phyloP scores from a whole-genome alignment of 1,140 invertebrate genomes.

The Drosophila cardini region DNA sequence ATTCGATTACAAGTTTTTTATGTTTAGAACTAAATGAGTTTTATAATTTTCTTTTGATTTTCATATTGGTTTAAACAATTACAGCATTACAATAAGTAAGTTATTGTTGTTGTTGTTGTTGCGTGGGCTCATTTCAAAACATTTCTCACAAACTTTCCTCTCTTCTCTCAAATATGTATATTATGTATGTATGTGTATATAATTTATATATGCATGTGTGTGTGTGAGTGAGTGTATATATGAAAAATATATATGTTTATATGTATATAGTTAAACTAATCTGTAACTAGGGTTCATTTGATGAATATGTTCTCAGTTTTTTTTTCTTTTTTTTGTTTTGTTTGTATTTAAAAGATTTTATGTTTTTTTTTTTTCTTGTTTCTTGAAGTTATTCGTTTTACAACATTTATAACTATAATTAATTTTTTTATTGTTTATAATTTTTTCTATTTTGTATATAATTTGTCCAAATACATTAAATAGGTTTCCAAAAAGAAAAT shows the following conservation, averaged over 20 bases:
- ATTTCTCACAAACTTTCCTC: constrained; percentile 40
- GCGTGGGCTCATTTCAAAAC: constrained; percentile 49
- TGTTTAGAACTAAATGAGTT: constrained; percentile 50
- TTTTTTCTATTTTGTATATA: constrained; percentile 63
- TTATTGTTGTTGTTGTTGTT: constrained; percentile 42
- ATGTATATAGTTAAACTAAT: constrained; percentile 77
- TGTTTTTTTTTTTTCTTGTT: constrained; percentile 25
- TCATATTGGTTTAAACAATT: constrained; percentile 34
- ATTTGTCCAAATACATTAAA: constrained; percentile 71
- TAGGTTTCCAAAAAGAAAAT: constrained; percentile 26
- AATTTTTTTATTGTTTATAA: constrained; percentile 51
- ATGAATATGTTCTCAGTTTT: constrained; percentile 79
- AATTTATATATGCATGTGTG: constrained; percentile 35
- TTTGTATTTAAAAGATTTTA: constrained; percentile 65
- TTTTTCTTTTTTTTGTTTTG: constrained; percentile 19
- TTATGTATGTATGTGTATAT: constrained; percentile 54
- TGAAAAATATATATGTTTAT: constrained; percentile 65
- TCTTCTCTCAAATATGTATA: constrained; percentile 22
- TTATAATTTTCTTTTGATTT: constrained; percentile 21
- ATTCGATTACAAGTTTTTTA: constrained; percentile 21
- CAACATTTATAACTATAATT: constrained; percentile 59
- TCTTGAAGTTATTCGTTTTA: constrained; percentile 44
- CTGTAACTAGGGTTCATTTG: constrained; percentile 82
- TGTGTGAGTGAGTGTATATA: constrained; percentile 55
- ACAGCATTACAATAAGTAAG: constrained; percentile 46